These are phyloP conservation scores for Phthorimaea operculella DNA, from an alignment of 1,140 invertebrate species.

Conservation along the genomic window DNA sequence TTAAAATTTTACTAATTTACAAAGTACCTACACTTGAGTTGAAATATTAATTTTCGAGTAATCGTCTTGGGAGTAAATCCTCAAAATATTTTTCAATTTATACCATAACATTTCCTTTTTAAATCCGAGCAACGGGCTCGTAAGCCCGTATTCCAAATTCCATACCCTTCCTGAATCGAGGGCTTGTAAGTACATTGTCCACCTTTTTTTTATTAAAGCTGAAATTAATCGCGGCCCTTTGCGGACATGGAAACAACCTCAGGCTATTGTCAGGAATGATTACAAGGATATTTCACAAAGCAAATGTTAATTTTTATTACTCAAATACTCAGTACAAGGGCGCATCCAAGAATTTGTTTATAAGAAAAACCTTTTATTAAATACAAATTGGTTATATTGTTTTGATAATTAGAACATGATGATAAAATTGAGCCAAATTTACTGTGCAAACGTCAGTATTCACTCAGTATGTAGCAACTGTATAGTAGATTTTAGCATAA, in stretches of 20 bases:
- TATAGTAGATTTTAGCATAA: no score
- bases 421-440: no score
- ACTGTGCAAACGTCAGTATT: no score
- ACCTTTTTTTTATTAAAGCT: slow-evolving; percentile 51
- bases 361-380: slow-evolving; percentile 13
- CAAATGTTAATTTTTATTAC: slow-evolving; percentile 62
- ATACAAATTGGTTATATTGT: slow-evolving; percentile 16
- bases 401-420: slow-evolving; percentile 8
- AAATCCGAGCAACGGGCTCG: slow-evolving; percentile 33
- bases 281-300: slow-evolving; percentile 53
- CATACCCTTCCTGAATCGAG: slow-evolving; percentile 39
- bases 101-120: slow-evolving; percentile 2
- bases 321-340: slow-evolving; percentile 29
- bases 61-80: no score
- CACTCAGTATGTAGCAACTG: no score
- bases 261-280: slow-evolving; percentile 57
- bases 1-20: no score
- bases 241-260: slow-evolving; percentile 58
- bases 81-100: no score
- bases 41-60: no score
- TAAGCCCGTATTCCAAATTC: slow-evolving; percentile 44
- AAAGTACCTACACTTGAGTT: no score
- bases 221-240: slow-evolving; percentile 58
- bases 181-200: slow-evolving; percentile 30
- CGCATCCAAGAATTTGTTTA: slow-evolving; percentile 40